phyloP scores from a whole-genome alignment of 2,113 vertebrate genomes.

The Corydoras sp. region DNA sequence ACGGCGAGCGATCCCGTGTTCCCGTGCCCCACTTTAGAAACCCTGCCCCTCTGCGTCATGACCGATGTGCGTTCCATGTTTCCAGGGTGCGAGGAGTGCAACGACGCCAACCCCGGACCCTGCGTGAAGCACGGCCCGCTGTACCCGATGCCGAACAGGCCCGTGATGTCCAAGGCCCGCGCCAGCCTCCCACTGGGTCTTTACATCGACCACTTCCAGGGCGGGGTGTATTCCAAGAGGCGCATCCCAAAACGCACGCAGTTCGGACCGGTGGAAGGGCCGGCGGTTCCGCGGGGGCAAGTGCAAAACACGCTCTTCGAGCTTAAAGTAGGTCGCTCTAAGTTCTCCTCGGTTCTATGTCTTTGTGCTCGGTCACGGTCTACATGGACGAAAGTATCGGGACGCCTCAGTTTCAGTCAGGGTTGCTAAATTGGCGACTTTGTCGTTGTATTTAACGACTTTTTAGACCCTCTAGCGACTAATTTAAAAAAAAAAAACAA shows the following conservation, averaged over 20 bases:
- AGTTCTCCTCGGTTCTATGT: too few species aligned
- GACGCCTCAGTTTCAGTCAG: too few species aligned
- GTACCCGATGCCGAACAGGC: slow-evolving; percentile 88
- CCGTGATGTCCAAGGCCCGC: slow-evolving; percentile 83
- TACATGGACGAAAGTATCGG: too few species aligned
- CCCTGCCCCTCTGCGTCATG: neutral
- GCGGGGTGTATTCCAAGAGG: slow-evolving; percentile 90
- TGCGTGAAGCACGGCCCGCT: slow-evolving; percentile 86
- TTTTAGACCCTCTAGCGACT: too few species aligned
- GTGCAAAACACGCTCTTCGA: slow-evolving; percentile 87
- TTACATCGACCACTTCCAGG: slow-evolving; percentile 88
- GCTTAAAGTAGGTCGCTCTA: slow-evolving; percentile 71
- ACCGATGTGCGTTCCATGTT: neutral
- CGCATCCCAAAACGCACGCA: slow-evolving; percentile 94
- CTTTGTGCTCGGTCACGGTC: too few species aligned
- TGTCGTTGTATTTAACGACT: too few species aligned
- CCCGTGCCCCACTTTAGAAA: too few species aligned
- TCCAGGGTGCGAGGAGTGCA: slow-evolving; percentile 96
- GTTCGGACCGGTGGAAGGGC: slow-evolving; percentile 92
- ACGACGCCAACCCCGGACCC: slow-evolving; percentile 76
- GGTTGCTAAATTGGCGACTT: too few species aligned
- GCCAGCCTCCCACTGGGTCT: slow-evolving; percentile 91
- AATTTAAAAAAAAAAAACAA: too few species aligned
- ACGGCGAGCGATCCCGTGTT: too few species aligned
- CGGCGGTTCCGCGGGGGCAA: slow-evolving; percentile 75